A percentile compares a stretch with the other conserved stretches of the same genome.
Evolutionary conservation across 2,888 invertebrate species (phyloP).

Genomic region (Andrena fulva): DNA sequence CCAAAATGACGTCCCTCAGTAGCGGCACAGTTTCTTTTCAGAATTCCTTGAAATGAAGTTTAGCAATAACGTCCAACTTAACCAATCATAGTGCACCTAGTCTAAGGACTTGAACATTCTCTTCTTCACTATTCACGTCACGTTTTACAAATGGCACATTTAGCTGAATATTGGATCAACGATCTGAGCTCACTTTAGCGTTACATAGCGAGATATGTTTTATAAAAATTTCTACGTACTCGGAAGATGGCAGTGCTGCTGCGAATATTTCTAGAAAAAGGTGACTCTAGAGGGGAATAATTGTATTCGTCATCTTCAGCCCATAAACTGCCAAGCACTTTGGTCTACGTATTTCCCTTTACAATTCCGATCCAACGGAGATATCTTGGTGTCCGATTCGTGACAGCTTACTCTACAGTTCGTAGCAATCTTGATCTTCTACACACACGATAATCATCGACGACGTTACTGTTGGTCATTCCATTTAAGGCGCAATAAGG

Average conservation of each 20-base stretch:
- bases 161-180: too few species aligned
- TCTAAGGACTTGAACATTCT: not conserved
- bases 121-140: not conserved
- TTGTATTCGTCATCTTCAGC: not conserved
- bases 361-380: not conserved
- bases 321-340: not conserved
- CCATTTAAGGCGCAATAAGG: constrained; percentile 33
- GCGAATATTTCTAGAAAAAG: not conserved
- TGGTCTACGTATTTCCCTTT: not conserved
- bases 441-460: constrained; percentile 36
- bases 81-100: too few species aligned
- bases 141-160: too few species aligned
- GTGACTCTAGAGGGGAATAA: not conserved
- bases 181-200: not conserved
- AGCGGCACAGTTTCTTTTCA: not conserved
- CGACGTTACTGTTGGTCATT: constrained; percentile 33
- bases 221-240: not conserved
- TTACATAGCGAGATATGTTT: not conserved
- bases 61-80: not conserved
- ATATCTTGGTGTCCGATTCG: constrained; percentile 2
- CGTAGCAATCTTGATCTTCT: constrained; percentile 17
- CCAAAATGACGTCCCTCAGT: constrained; percentile 11
- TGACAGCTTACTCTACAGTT: not conserved
- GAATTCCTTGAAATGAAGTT: not conserved
- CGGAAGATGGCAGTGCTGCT: too few species aligned